Conservation (phyloP, 2,797 vertebrate genomes). For the Cichlasoma orientale region DNA sequence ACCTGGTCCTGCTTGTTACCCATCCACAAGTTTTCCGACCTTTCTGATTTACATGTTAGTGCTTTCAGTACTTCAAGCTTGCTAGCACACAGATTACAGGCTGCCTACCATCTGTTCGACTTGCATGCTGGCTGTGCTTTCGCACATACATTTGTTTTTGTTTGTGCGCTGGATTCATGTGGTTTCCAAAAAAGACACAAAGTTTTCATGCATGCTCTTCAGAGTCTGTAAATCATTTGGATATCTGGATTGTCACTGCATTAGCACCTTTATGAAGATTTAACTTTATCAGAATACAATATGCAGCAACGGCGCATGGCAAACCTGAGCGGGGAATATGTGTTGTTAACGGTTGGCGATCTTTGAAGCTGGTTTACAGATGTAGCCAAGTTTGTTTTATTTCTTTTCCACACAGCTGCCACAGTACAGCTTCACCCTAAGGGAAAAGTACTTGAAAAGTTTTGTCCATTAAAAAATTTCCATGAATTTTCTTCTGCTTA, state of each 20-base stretch:
- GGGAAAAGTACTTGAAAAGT: too few relatives aligned
- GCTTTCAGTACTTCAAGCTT: neutral
- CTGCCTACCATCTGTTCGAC: slow-evolving; percentile 16
- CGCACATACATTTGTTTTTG: slow-evolving; percentile 2
- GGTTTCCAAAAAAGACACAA: neutral
- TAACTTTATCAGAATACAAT: neutral
- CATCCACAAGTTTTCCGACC: neutral
- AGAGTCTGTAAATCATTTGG: neutral
- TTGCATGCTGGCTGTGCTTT: neutral
- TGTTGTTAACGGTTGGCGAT: neutral
- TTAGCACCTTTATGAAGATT: neutral
- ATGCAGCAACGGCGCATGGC: neutral
- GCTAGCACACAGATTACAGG: neutral
- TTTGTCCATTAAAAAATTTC: neutral
- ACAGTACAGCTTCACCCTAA: too few relatives aligned
- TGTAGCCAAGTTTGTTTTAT: neutral
- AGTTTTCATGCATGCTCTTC: neutral
- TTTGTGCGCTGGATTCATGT: neutral
- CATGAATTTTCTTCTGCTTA: too few relatives aligned
- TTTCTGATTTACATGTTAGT: neutral
- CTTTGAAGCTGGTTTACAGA: neutral
- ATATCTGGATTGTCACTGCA: neutral
- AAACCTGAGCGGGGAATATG: neutral
- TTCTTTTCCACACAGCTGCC: neutral
- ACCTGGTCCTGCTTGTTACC: slow-evolving; percentile 31